Evolutionary conservation across 2,888 invertebrate species (phyloP).

Genomic region (Seira musarum): DNA sequence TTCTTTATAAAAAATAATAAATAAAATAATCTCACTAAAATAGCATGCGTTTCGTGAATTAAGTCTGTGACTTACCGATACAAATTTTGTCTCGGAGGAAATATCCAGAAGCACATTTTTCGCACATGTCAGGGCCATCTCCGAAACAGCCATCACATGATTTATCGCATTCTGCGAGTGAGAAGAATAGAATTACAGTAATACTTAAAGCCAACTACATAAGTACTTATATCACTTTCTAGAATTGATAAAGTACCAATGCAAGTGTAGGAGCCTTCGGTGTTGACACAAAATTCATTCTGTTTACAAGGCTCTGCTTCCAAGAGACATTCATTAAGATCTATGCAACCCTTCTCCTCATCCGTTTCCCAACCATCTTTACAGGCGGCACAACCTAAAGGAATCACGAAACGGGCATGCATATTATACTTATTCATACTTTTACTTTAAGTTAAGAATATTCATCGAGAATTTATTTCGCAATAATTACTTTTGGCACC

Average conservation of each 20-base stretch:
- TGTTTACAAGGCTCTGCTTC: constrained; percentile 74
- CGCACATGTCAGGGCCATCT: constrained; percentile 94
- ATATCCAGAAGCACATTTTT: constrained; percentile 84
- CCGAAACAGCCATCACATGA: constrained; percentile 89
- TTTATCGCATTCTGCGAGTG: constrained; percentile 81
- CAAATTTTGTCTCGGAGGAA: constrained; percentile 83
- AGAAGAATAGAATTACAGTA: background rate
- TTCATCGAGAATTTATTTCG: too few relatives aligned
- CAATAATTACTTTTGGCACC: constrained; percentile 78
- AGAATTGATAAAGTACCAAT: too few relatives aligned
- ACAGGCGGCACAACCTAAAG: constrained; percentile 79
- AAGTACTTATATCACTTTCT: background rate
- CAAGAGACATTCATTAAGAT: constrained; percentile 87
- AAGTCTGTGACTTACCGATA: constrained; percentile 76
- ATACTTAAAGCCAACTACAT: background rate
- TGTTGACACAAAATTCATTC: constrained; percentile 91
- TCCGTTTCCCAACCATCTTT: constrained; percentile 83
- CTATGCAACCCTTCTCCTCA: constrained; percentile 84
- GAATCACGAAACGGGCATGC: too few relatives aligned
- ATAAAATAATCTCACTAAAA: constrained; percentile 5
- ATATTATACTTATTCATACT: too few relatives aligned
- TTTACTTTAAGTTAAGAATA: too few relatives aligned
- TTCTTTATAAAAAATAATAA: constrained; percentile 31
- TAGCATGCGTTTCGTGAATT: background rate
- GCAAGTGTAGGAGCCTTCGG: constrained; percentile 87